A percentile compares a stretch with the other conserved stretches of the same genome.
Conservation (phyloP, 2,888 invertebrate species). For the Lasioglossum pauxillum region DNA sequence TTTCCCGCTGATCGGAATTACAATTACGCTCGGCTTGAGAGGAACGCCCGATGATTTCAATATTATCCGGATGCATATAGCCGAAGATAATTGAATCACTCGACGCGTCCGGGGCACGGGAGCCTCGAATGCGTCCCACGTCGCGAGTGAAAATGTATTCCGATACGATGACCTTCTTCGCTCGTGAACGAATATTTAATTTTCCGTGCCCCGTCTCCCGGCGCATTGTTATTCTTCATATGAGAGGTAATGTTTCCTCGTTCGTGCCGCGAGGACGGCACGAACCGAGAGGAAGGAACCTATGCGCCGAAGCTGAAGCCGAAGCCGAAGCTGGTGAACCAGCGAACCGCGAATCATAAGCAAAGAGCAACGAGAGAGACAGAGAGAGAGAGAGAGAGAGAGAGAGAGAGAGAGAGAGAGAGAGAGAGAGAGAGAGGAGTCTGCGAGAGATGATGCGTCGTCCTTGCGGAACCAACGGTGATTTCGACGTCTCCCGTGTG, state of each 20-base stretch:
- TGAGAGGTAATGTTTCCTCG: slow-evolving; percentile 61
- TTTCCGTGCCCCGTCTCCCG: slow-evolving; percentile 28
- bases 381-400: not conserved
- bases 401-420: not conserved
- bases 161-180: slow-evolving; percentile 51
- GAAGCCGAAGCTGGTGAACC: slow-evolving; percentile 18
- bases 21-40: not conserved
- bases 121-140: slow-evolving; percentile 42
- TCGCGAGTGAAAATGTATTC: slow-evolving; percentile 51
- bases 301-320: not conserved
- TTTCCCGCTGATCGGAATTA: not conserved
- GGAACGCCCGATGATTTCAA: not conserved
- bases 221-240: slow-evolving; percentile 61
- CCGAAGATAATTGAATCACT: slow-evolving; percentile 42
- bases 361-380: slow-evolving; percentile 4
- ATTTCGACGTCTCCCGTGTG: slow-evolving; percentile 40
- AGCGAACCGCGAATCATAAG: slow-evolving; percentile 39
- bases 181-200: slow-evolving; percentile 54
- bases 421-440: not conserved
- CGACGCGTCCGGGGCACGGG: slow-evolving; percentile 20
- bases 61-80: slow-evolving; percentile 30
- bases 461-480: slow-evolving; percentile 39
- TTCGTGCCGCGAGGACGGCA: slow-evolving; percentile 52
- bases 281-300: slow-evolving; percentile 46
- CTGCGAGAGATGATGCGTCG: slow-evolving; percentile 48